Evolutionary conservation across 2,113 vertebrate species (phyloP), one percentile per base, ranked within the genome.

Genomic region (Nothobranchius furzeri): DNA sequence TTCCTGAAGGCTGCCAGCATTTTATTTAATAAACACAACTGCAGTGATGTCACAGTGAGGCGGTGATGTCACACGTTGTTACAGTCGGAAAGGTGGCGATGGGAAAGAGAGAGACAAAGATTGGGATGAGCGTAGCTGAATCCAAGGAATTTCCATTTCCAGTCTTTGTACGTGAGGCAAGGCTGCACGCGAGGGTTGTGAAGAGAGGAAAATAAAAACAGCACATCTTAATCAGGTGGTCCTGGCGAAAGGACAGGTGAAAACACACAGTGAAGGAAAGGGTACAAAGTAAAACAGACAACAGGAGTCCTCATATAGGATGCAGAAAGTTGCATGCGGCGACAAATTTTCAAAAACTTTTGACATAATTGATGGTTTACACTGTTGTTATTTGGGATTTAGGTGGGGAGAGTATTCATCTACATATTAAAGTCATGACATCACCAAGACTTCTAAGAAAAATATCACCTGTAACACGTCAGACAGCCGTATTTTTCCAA

Each of bases 21-120:
- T 91, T 88, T 87, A 90, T 90, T 91, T 88, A 91, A 89, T 88
- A 86, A 85, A 91, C 87, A 85, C 82, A 78, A 84, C 59, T 37
- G 68, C 79, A 49, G 81, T 89, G 87, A 90, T 90, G 87, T 88
- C 89, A 89, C 87, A 80, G 84, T 68, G 56, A 76, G 73, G 71
- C 68, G 42, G 81, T 86, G 82, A 89, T 84, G 88, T 90, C 87
- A 85, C 85, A 76, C 83, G 66, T 75, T 51, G 11, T 90, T 90
- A 83, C 62, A 83, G 73, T 67, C 25, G 73, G 62, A 60, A 76
- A 68, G 80, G 79, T 24, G 68, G 76, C 37, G 50, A 52, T 54
- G 9, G 46, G 78, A 61, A 70, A 30, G 70, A 75, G 67, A 46
- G 15, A 47, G 54, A 64, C 30, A 4, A 30, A 30, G 30, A 30